Conservation (phyloP, 2,797 vertebrate genomes). For the Myoxocephalus aenaeus region DNA sequence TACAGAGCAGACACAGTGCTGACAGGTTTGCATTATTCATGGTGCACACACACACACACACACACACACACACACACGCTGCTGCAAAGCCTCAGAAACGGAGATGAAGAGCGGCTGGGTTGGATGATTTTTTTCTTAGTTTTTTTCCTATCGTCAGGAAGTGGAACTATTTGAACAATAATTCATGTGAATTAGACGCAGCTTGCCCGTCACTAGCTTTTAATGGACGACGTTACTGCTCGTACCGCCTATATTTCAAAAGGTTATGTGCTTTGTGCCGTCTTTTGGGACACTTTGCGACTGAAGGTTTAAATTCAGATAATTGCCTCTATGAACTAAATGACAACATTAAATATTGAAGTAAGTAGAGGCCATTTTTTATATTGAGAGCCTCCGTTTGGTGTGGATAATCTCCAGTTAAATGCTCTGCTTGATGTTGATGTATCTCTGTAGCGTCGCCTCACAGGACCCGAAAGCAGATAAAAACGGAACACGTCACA, state of each 20-base stretch:
- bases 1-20: constrained; percentile 64
- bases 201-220: background rate
- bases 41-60: constrained; percentile 4
- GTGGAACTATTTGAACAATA: constrained; percentile 41
- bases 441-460: background rate
- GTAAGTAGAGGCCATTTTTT: background rate
- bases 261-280: constrained; percentile 2
- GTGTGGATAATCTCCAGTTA: background rate
- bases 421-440: background rate
- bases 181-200: constrained; percentile 24
- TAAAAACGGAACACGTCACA: background rate
- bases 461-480: background rate
- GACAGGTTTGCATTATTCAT: constrained; percentile 79
- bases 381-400: background rate
- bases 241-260: background rate
- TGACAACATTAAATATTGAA: background rate
- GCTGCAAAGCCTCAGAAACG: constrained; percentile 38
- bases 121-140: constrained; percentile 21
- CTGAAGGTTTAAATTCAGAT: background rate
- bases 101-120: constrained; percentile 37
- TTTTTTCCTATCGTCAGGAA: constrained; percentile 38
- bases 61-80: constrained; percentile 19
- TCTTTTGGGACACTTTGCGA: background rate
- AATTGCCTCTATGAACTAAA: constrained; percentile 7
- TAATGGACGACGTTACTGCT: background rate